These are phyloP conservation scores for Cryptomyrus ogoouensis DNA, from an alignment of 2,113 vertebrate species.

Conservation along the genomic window DNA sequence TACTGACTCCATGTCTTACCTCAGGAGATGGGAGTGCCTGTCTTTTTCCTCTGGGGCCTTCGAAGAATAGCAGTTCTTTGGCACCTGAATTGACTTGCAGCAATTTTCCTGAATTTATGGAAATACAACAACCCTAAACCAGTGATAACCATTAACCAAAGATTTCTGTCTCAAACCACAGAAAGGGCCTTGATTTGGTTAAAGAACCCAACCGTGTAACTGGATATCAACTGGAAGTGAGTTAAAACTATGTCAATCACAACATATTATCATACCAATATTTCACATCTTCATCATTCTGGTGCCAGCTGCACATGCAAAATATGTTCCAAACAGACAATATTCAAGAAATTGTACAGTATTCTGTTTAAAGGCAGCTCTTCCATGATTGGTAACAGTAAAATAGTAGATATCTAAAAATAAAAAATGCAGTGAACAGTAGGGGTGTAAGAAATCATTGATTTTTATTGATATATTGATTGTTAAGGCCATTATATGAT, in stretches of 20 bases:
- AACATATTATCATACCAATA: not conserved
- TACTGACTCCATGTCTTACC: constrained; percentile 50
- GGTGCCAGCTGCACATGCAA: not conserved
- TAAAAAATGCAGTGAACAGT: not conserved
- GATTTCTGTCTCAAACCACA: not conserved
- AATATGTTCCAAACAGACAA: not conserved
- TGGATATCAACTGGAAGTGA: not conserved
- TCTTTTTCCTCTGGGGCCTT: constrained; percentile 87
- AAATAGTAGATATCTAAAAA: not conserved
- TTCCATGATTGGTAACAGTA: not conserved
- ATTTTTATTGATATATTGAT: not conserved
- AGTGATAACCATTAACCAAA: not conserved
- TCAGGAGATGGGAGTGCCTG: constrained; percentile 73
- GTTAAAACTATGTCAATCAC: not conserved
- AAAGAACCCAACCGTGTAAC: not conserved
- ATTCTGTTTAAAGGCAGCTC: not conserved
- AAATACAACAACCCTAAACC: not conserved
- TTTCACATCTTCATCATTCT: not conserved
- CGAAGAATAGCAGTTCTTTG: constrained; percentile 94
- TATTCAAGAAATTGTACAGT: not conserved
- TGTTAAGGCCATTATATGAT: not conserved
- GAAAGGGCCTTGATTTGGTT: not conserved
- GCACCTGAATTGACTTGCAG: constrained; percentile 94
- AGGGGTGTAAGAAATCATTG: not conserved
- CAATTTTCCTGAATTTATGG: constrained; percentile 73